Percentiles rank a stretch among this genome's conserved stretches.
These are phyloP conservation scores for Synanthedon tipuliformis DNA, from an alignment of 2,888 invertebrate genomes.

Conservation along the genomic window DNA sequence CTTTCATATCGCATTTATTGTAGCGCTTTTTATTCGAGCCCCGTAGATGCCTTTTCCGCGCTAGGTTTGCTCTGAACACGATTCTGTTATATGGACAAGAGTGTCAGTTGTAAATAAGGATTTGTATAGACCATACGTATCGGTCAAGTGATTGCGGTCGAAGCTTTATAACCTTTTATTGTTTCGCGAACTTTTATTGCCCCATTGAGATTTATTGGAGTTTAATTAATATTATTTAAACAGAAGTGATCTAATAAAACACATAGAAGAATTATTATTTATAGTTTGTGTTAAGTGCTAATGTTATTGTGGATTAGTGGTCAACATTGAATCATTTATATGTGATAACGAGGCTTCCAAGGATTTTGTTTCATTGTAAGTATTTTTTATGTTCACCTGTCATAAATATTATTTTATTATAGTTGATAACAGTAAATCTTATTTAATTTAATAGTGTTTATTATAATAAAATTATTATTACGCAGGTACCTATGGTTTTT, in stretches of 20 bases:
- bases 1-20: conserved; percentile 48
- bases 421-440: too few species aligned
- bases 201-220: background rate
- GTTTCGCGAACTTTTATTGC: conserved; percentile 15
- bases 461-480: too few species aligned
- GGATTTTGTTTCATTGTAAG: conserved; percentile 50
- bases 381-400: conserved; percentile 13
- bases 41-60: conserved; percentile 45
- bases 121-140: conserved; percentile 69
- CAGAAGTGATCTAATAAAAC: conserved; percentile 49
- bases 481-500: too few species aligned
- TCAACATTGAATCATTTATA: conserved; percentile 30
- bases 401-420: too few species aligned
- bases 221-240: conserved; percentile 1
- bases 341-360: conserved; percentile 32
- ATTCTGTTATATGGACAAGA: conserved; percentile 59
- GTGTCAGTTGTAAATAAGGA: conserved; percentile 71
- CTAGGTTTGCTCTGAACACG: conserved; percentile 51
- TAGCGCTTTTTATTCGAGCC: conserved; percentile 30
- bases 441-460: too few species aligned
- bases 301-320: conserved; percentile 50
- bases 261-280: conserved; percentile 43
- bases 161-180: conserved; percentile 35
- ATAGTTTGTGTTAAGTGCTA: conserved; percentile 30
- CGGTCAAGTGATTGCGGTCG: conserved; percentile 46